Base-by-base conservation (phyloP, 2,888 invertebrate species). In the Melinopterus prodromus region DNA sequence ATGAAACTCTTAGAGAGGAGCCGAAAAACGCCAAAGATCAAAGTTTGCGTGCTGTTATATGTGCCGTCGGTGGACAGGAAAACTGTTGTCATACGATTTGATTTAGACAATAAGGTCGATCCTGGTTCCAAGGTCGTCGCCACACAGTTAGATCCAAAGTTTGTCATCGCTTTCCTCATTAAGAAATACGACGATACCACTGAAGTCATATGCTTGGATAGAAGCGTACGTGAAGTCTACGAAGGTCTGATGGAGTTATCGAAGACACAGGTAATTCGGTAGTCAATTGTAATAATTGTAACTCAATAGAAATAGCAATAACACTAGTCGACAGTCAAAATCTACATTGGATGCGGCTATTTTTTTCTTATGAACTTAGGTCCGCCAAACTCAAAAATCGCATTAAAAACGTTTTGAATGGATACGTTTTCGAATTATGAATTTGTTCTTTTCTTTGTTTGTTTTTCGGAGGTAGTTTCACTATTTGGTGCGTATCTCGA, bases 121-220 rank as follows among this genome's bases (percentile, higher is more conserved):
- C 71, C 71, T 5, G 71, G 71, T 15, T 71, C 71, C 6, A 71
- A 71, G 35, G 35, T 71, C 1, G 71, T 71, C 6, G 71, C 71
- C 5, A 71, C 71, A 1, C 71, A 71, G 35, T 71, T 71, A 71
- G 71, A 71, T 71, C 71, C 16, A n/a, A 71, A 71, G 35, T 71
- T 35, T 5, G 15, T 71, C 16, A 71, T 71, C 12, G 71, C 71
- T 12, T 71, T 71, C 35, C 16, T 71, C n/a, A 35, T 71, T 4
- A 71, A 71, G 35, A 71, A 16, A 5, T 15, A 15, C 15, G 71
- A 71, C 9, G 71, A 71, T 71, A 26, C 35, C 16, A 71, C 71
- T 16, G 71, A 71, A 6, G 35, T 71, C 12, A 71, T 71, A 16
- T 16, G 16, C 35, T 16, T 71, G 15, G 71, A 71, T 71, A 4